A percentile compares a stretch with the other conserved stretches of the same genome.
phyloP scores from a whole-genome alignment of 2,113 vertebrate species.

The Plotosus lineatus region DNA sequence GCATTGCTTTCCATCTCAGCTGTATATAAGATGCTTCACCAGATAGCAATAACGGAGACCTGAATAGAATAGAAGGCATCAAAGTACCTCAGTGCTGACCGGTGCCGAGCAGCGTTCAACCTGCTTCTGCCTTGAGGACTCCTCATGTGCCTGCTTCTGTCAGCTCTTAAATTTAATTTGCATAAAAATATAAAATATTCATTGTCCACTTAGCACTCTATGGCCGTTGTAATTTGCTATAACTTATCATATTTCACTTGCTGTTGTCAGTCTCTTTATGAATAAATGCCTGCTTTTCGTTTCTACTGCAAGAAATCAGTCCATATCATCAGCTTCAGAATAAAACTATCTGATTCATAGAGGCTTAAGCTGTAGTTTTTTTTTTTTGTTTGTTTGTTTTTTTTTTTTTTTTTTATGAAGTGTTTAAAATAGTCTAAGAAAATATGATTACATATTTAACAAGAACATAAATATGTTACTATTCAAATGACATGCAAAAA shows the following conservation, averaged over 20 bases:
- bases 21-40: slow-evolving; percentile 1
- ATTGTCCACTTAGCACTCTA: slow-evolving; percentile 64
- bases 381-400: no score
- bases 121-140: slow-evolving; percentile 51
- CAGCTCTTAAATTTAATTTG: slow-evolving; percentile 66
- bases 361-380: not conserved
- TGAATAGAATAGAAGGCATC: slow-evolving; percentile 67
- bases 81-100: slow-evolving; percentile 55
- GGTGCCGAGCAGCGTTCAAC: slow-evolving; percentile 61
- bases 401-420: not conserved
- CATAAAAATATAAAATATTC: slow-evolving; percentile 72
- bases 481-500: not conserved
- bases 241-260: slow-evolving; percentile 56
- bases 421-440: not conserved
- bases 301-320: not conserved
- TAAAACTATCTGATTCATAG: slow-evolving; percentile 20
- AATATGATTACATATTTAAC: slow-evolving; percentile 9
- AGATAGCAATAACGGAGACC: slow-evolving; percentile 49
- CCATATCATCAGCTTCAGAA: slow-evolving; percentile 53
- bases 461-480: not conserved
- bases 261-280: slow-evolving; percentile 55
- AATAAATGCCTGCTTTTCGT: slow-evolving; percentile 33
- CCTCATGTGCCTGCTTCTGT: slow-evolving; percentile 47
- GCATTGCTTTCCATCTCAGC: slow-evolving; percentile 10
- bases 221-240: slow-evolving; percentile 64